Base-by-base conservation (phyloP, 2,888 invertebrate species). In the Dascillus cervinus region DNA sequence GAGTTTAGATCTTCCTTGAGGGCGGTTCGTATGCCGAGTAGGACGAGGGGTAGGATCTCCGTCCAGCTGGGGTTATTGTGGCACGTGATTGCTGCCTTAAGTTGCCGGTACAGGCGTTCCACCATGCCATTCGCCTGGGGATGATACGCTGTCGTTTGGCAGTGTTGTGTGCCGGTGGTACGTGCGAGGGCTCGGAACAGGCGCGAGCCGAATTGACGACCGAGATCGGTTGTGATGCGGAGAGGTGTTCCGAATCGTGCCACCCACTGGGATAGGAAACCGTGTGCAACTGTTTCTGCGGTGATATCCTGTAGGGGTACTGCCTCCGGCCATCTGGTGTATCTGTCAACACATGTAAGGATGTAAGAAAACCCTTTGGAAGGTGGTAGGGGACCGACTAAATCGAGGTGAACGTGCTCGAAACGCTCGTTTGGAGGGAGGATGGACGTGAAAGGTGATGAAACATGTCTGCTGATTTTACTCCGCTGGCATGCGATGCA, bases 151-250 rank as follows among this genome's bases (percentile, higher is more conserved):
- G n/a, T n/a, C n/a, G n/a, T n/a, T n/a, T n/a, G n/a, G n/a, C n/a
- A n/a, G n/a, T n/a, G n/a, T n/a, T n/a, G n/a, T n/a, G n/a, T n/a
- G n/a, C n/a, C n/a, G n/a, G n/a, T n/a, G n/a, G n/a, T n/a, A n/a
- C n/a, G n/a, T n/a, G n/a, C n/a, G n/a, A n/a, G n/a, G n/a, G 44
- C 44, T 11, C 43, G 31, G 38, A 60, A 62, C n/a, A n/a, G n/a
- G n/a, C n/a, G n/a, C 0, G 56, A 51, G 26, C 58, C 54, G 28
- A 64, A 63, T 34, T 63, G 61, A 13, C 50, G 32, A 15, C 65
- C 60, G 42, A 55, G 54, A 46, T 63, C 61, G 6, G 60, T 52
- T 0, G 57, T 53, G 4, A 55, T 39, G 3, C 24, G 26, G 0
- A 13, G 13, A 2, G 63, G 65, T 9, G 54, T 47, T 1, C 65